Evolutionary conservation across 2,888 invertebrate species (phyloP).

Genomic region (Andrena haemorrhoa): DNA sequence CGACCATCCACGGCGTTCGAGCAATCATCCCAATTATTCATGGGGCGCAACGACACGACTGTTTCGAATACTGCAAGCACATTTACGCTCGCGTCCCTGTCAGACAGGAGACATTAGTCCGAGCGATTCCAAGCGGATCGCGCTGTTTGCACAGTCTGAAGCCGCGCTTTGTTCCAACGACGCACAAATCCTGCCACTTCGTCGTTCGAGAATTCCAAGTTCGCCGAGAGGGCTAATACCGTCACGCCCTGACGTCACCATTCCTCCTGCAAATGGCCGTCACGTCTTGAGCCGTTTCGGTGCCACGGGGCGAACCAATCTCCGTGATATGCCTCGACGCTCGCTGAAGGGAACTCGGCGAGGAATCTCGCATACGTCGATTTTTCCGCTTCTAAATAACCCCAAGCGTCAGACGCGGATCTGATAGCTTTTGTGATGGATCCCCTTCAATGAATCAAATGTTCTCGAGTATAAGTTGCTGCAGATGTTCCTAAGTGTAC

Average conservation of each 20-base stretch:
- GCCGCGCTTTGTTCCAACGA: constrained; percentile 17
- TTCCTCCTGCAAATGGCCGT: constrained; percentile 8
- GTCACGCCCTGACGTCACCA: background rate
- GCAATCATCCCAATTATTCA: constrained; percentile 37
- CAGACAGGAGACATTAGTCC: constrained; percentile 12
- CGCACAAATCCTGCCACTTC: constrained; percentile 2
- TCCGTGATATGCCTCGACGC: background rate
- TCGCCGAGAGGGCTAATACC: constrained; percentile 5
- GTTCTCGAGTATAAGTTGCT: no score
- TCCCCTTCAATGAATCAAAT: no score
- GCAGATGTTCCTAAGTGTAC: no score
- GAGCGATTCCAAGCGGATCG: constrained; percentile 14
- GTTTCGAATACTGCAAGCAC: constrained; percentile 45
- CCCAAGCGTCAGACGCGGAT: no score
- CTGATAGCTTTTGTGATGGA: no score
- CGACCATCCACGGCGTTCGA: constrained; percentile 34
- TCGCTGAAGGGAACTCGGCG: no score
- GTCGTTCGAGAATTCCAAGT: background rate
- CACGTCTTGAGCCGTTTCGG: background rate
- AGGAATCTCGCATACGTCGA: no score
- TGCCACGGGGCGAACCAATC: background rate
- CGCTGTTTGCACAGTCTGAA: constrained; percentile 20
- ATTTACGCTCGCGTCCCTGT: constrained; percentile 18
- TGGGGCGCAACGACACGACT: constrained; percentile 33
- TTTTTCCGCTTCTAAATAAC: no score